Evolutionary conservation across 2,797 vertebrate species (phyloP).

Genomic region (Delichon dasypus): DNA sequence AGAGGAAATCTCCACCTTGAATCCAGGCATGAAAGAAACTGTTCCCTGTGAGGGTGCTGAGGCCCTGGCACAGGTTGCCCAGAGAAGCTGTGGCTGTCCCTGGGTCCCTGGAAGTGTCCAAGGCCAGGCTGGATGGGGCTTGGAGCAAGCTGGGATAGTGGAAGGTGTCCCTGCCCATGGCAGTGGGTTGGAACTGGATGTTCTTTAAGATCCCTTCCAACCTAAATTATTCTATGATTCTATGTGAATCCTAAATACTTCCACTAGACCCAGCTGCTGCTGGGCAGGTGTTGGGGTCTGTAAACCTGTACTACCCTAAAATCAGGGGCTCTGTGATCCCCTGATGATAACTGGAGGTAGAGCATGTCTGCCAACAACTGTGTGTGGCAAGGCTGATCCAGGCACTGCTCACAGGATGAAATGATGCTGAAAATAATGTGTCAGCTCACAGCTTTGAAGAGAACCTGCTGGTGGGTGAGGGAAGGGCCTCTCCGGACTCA

Average conservation of each 20-base stretch:
- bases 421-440: neutral
- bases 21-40: neutral
- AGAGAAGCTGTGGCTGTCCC: neutral
- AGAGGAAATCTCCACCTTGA: neutral
- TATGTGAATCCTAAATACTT: neutral
- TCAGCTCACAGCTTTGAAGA: neutral
- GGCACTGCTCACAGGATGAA: neutral
- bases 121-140: neutral
- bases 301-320: neutral
- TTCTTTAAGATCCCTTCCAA: neutral
- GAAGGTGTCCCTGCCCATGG: neutral
- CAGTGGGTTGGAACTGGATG: neutral
- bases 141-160: rapidly evolving
- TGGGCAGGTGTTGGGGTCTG: rapidly evolving
- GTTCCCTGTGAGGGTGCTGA: rapidly evolving
- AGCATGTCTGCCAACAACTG: neutral
- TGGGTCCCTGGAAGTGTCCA: neutral
- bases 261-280: neutral
- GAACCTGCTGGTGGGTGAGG: neutral
- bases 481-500: neutral
- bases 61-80: neutral
- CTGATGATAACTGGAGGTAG: neutral
- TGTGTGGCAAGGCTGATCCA: neutral
- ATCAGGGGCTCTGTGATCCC: neutral
- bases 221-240: neutral